Evolutionary conservation across 2,113 vertebrate species (phyloP).

Genomic region (Menidia beryllina): DNA sequence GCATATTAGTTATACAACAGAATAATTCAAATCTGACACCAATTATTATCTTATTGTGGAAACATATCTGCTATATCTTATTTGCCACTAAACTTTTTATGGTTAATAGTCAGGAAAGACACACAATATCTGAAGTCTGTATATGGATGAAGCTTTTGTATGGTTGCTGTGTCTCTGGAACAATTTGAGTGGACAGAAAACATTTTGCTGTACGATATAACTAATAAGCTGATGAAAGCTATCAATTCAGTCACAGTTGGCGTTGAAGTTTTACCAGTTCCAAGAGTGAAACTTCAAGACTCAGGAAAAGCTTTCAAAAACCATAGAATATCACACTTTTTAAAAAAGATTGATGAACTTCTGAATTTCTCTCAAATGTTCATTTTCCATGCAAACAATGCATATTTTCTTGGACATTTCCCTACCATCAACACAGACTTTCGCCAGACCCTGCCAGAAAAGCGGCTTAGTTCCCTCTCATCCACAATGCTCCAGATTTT

Average conservation of each 20-base stretch:
- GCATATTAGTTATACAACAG: background rate
- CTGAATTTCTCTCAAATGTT: conserved; percentile 32
- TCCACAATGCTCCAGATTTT: conserved; percentile 55
- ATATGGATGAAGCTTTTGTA: background rate
- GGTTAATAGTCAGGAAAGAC: background rate
- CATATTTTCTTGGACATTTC: conserved; percentile 39
- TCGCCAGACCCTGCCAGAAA: conserved; percentile 43
- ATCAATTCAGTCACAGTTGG: background rate
- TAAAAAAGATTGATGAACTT: conserved; percentile 30
- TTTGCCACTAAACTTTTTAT: background rate
- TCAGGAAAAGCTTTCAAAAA: background rate
- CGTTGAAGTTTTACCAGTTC: background rate
- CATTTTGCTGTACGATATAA: background rate
- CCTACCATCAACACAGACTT: conserved; percentile 58
- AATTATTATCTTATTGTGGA: background rate
- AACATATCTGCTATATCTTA: background rate
- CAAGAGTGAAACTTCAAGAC: conserved; percentile 5
- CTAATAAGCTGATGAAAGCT: background rate
- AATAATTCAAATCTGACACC: background rate
- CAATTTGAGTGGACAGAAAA: background rate
- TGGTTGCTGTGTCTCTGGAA: background rate
- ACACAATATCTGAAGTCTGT: background rate
- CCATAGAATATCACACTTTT: background rate
- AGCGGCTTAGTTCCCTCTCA: conserved; percentile 53
- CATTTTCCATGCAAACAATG: conserved; percentile 37